Percentiles rank a stretch among this genome's conserved stretches.
These are phyloP conservation scores for Lycodopsis pacificus DNA, from an alignment of 2,797 vertebrate species.

Conservation along the genomic window DNA sequence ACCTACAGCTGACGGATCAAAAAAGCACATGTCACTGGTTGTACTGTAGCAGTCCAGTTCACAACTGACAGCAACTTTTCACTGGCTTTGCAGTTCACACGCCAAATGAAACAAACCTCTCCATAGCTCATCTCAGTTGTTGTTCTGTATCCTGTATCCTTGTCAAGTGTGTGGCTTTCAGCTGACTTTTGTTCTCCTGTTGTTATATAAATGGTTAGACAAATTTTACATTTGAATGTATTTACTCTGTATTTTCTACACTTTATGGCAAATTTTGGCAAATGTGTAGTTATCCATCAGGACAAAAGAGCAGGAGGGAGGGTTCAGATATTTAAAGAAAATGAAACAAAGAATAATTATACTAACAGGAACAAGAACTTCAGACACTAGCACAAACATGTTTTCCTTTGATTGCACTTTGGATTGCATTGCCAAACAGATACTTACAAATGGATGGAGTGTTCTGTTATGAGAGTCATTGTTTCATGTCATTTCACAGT, in stretches of 20 bases:
- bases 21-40: slow-evolving; percentile 9
- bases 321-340: not conserved
- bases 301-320: not conserved
- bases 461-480: not conserved
- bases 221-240: not conserved
- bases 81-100: not conserved
- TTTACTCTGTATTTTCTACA: not conserved
- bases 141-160: slow-evolving; percentile 2
- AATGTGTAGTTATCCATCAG: not conserved
- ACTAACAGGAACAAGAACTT: not conserved
- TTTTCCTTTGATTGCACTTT: not conserved
- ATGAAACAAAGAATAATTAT: not conserved
- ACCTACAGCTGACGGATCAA: slow-evolving; percentile 14
- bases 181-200: not conserved
- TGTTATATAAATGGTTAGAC: not conserved
- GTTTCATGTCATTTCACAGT: not conserved
- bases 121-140: slow-evolving; percentile 14
- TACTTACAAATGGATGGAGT: not conserved
- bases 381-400: not conserved
- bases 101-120: slow-evolving; percentile 33
- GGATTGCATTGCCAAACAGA: not conserved
- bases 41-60: not conserved
- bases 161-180: slow-evolving; percentile 5
- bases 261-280: not conserved
- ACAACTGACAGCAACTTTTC: slow-evolving; percentile 44